phyloP scores from a whole-genome alignment of 2,888 invertebrate species.

The Argyresthia albistria region DNA sequence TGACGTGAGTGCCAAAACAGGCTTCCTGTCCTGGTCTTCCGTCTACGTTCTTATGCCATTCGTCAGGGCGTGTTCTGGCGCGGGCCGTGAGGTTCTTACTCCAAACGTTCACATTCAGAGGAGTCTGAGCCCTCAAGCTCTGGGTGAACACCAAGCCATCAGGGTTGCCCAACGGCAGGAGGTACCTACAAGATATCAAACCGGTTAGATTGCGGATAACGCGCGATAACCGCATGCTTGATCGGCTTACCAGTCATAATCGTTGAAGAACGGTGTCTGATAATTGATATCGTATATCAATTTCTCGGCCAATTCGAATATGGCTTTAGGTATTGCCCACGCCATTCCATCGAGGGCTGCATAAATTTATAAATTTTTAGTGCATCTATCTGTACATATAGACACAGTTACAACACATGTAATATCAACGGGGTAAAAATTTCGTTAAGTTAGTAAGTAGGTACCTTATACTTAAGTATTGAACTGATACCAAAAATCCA shows the following conservation, averaged over 20 bases:
- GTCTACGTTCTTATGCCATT: constrained; percentile 58
- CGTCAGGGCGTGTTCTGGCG: constrained; percentile 25
- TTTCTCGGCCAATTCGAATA: constrained; percentile 46
- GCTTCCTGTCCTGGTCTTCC: constrained; percentile 19
- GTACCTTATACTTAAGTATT: too few species aligned
- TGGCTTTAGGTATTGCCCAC: constrained; percentile 54
- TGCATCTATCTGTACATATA: too few species aligned
- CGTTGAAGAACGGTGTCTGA: constrained; percentile 61
- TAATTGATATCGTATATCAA: constrained; percentile 47
- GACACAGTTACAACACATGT: too few species aligned
- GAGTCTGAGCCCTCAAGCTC: constrained; percentile 19
- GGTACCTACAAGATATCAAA: constrained; percentile 30
- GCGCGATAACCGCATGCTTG: background rate
- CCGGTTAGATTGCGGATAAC: background rate
- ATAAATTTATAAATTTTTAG: too few species aligned
- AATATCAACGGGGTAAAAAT: too few species aligned
- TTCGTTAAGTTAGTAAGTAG: too few species aligned
- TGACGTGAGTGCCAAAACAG: constrained; percentile 56
- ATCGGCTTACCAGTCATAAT: constrained; percentile 56
- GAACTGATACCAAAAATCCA: too few species aligned
- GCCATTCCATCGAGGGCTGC: constrained; percentile 55
- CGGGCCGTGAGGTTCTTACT: constrained; percentile 33
- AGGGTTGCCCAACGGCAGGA: constrained; percentile 55
- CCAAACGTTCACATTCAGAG: constrained; percentile 34
- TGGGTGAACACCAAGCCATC: constrained; percentile 51